Evolutionary conservation across 2,888 invertebrate species (phyloP).

Genomic region (Heteromyza rotundicornis): DNA sequence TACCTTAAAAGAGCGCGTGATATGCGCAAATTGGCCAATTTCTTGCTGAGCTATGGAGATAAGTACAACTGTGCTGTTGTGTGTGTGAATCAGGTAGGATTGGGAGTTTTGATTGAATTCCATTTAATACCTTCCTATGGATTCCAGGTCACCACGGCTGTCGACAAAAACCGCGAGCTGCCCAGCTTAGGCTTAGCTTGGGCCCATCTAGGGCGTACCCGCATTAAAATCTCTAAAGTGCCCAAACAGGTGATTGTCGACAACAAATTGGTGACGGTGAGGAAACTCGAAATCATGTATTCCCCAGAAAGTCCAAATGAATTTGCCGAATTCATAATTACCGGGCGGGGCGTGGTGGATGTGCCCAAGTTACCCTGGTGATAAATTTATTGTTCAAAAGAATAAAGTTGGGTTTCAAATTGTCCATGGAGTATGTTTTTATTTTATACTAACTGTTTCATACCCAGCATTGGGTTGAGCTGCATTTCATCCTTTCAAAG

Average conservation of each 20-base stretch:
- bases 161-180: slow-evolving; percentile 53
- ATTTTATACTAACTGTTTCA: too few species aligned
- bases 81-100: slow-evolving; percentile 77
- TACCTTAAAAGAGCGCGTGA: slow-evolving; percentile 65
- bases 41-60: slow-evolving; percentile 66
- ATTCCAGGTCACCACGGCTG: slow-evolving; percentile 60
- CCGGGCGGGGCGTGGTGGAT: slow-evolving; percentile 61
- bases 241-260: slow-evolving; percentile 49
- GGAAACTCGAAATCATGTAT: slow-evolving; percentile 66
- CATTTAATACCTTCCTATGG: too few species aligned
- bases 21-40: slow-evolving; percentile 66
- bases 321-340: slow-evolving; percentile 65
- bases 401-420: too few species aligned
- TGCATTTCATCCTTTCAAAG: too few species aligned
- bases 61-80: slow-evolving; percentile 68
- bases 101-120: too few species aligned
- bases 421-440: too few species aligned
- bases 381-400: too few species aligned
- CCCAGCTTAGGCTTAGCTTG: slow-evolving; percentile 73
- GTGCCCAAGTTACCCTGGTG: too few species aligned
- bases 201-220: slow-evolving; percentile 70
- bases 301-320: slow-evolving; percentile 66
- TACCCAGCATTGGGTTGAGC: too few species aligned
- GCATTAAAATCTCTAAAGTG: slow-evolving; percentile 64
- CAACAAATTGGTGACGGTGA: slow-evolving; percentile 44